A percentile compares a stretch with the other conserved stretches of the same genome.
phyloP scores from a whole-genome alignment of 2,888 invertebrate genomes.

The Patella depressa region DNA sequence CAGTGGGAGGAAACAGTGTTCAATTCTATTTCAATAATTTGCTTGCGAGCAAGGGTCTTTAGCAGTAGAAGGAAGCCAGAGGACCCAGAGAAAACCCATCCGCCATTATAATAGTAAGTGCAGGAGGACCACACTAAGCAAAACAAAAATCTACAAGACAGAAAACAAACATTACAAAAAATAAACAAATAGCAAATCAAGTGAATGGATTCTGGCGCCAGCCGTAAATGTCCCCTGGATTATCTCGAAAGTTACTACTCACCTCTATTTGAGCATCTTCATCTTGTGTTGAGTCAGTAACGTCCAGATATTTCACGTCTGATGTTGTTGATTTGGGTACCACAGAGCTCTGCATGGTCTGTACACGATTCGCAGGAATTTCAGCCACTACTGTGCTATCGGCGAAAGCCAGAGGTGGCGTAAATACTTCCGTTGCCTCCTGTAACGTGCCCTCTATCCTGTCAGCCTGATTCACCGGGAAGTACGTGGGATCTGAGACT shows the following conservation, averaged over 20 bases:
- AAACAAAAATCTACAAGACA: too few relatives aligned
- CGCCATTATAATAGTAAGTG: too few relatives aligned
- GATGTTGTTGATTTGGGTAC: conserved; percentile 9
- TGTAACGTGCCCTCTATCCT: conserved; percentile 28
- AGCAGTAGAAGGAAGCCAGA: too few relatives aligned
- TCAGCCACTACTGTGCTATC: conserved; percentile 38
- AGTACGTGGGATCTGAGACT: conserved; percentile 11
- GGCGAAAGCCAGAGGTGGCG: conserved; percentile 46
- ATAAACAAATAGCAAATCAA: too few relatives aligned
- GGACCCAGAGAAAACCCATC: too few relatives aligned
- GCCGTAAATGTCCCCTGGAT: too few relatives aligned
- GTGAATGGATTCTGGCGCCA: too few relatives aligned
- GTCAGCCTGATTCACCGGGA: conserved; percentile 4
- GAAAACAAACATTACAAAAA: too few relatives aligned
- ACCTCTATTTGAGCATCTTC: conserved; percentile 9
- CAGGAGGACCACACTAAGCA: too few relatives aligned
- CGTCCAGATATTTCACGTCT: conserved; percentile 4
- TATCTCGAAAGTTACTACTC: background rate
- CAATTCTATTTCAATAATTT: too few relatives aligned
- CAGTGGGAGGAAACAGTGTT: too few relatives aligned
- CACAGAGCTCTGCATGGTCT: conserved; percentile 18
- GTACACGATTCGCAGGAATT: conserved; percentile 25
- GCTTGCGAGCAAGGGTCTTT: too few relatives aligned
- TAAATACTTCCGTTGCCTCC: conserved; percentile 44
- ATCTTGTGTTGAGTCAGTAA: background rate